Evolutionary conservation across 2,888 invertebrate species (phyloP).

Genomic region (Corbicula japonica): DNA sequence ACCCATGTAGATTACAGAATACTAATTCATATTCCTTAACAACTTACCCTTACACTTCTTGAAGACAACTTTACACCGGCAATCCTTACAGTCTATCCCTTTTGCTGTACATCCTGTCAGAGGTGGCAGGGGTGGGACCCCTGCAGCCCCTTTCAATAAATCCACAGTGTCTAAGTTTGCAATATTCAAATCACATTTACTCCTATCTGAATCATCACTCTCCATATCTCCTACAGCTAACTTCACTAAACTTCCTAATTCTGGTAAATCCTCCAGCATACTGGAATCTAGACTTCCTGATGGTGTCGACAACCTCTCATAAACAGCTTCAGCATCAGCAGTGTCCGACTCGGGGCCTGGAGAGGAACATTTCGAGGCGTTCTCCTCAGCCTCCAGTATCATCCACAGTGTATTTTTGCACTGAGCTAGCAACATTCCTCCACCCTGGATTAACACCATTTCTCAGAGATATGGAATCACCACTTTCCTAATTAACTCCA

Average conservation of each 20-base stretch:
- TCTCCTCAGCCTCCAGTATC: constrained; percentile 65
- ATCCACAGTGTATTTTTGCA: constrained; percentile 68
- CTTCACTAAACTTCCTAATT: constrained; percentile 20
- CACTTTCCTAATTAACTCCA: constrained; percentile 34
- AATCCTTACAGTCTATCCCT: constrained; percentile 60
- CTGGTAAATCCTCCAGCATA: constrained; percentile 15
- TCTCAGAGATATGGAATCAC: neutral
- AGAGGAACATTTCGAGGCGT: constrained; percentile 55
- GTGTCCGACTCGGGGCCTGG: constrained; percentile 39
- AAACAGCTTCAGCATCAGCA: constrained; percentile 27
- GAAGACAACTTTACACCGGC: constrained; percentile 71
- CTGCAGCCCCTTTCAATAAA: constrained; percentile 45
- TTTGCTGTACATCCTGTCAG: constrained; percentile 52
- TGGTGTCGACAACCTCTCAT: constrained; percentile 14
- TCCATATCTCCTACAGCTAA: neutral
- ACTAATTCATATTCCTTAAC: too few species aligned
- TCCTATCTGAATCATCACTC: constrained; percentile 15
- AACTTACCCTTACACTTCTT: constrained; percentile 70
- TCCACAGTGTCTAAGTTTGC: constrained; percentile 32
- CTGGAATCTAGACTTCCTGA: constrained; percentile 24
- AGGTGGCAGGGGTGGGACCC: constrained; percentile 45
- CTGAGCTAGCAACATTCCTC: constrained; percentile 54
- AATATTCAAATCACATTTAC: too few species aligned
- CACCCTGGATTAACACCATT: constrained; percentile 65
- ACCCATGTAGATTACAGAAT: too few species aligned